phyloP scores from a whole-genome alignment of 2,797 vertebrate genomes.

The Epinephelus coioides region DNA sequence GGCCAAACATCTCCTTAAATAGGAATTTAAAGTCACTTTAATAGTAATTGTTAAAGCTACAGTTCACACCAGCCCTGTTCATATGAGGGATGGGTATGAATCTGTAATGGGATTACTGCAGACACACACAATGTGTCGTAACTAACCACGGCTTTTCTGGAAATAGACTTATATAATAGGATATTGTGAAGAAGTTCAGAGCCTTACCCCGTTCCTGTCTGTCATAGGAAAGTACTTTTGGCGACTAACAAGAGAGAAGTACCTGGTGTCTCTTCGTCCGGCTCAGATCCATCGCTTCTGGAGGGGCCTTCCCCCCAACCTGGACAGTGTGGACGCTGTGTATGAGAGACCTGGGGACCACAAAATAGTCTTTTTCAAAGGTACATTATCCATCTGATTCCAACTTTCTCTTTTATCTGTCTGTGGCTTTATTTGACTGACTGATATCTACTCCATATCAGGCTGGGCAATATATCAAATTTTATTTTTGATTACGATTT shows the following conservation, averaged over 20 bases:
- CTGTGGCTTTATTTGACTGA: neutral
- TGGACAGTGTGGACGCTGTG: constrained; percentile 94
- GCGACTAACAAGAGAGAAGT: constrained; percentile 94
- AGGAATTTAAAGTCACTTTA: neutral
- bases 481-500: too few relatives aligned
- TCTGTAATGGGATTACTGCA: neutral
- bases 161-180: neutral
- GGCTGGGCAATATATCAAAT: too few relatives aligned
- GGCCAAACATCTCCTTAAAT: neutral
- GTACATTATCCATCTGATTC: constrained; percentile 69
- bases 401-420: neutral
- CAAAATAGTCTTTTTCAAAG: constrained; percentile 98
- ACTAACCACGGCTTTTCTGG: neutral
- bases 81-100: neutral
- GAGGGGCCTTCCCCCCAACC: constrained; percentile 92
- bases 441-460: neutral
- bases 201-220: neutral
- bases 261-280: constrained; percentile 94
- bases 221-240: constrained; percentile 94
- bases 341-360: constrained; percentile 95
- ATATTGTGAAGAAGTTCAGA: neutral
- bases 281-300: constrained; percentile 97
- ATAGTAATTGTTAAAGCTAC: neutral
- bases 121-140: neutral
- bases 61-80: neutral